phyloP scores from a whole-genome alignment of 2,113 vertebrate genomes.

The Lepus americanus region DNA sequence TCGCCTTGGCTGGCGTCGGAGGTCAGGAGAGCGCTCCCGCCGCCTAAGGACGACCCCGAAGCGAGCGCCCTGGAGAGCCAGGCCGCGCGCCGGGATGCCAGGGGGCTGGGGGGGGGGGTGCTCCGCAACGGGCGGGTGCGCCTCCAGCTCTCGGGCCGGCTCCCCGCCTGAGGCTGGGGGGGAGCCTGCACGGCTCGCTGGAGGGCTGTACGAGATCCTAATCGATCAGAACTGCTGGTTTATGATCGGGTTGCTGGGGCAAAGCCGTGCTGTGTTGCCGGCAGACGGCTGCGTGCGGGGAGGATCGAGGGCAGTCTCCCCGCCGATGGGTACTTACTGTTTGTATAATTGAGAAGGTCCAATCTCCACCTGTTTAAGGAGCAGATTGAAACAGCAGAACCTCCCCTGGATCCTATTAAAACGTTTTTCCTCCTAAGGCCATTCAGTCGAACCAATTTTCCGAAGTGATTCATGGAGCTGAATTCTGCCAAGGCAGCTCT shows the following conservation, averaged over 20 bases:
- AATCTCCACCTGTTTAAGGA: constrained; percentile 94
- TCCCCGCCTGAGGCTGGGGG: neutral
- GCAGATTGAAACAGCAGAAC: constrained; percentile 90
- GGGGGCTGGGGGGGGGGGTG: neutral
- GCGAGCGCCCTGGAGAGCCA: constrained; percentile 31
- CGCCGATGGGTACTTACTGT: constrained; percentile 89
- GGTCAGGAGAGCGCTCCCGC: constrained; percentile 71
- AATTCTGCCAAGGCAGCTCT: constrained; percentile 91
- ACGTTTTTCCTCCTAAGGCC: constrained; percentile 91
- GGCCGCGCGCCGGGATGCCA: constrained; percentile 30
- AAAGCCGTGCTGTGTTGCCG: constrained; percentile 44
- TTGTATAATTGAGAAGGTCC: constrained; percentile 92
- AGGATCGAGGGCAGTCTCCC: constrained; percentile 84
- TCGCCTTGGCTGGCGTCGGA: constrained; percentile 77
- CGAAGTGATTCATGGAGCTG: constrained; percentile 93
- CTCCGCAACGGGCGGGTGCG: neutral
- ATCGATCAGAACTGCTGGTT: constrained; percentile 74
- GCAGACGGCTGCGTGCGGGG: constrained; percentile 68
- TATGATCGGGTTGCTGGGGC: constrained; percentile 70
- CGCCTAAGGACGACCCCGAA: constrained; percentile 64
- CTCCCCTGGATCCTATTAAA: constrained; percentile 94
- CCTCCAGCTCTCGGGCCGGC: neutral
- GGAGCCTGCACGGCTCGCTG: neutral
- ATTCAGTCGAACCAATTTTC: constrained; percentile 94
- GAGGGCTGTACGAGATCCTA: constrained; percentile 50